These are phyloP conservation scores for Schlechtendalia chinensis DNA, from an alignment of 1,140 invertebrate species.

Conservation along the genomic window DNA sequence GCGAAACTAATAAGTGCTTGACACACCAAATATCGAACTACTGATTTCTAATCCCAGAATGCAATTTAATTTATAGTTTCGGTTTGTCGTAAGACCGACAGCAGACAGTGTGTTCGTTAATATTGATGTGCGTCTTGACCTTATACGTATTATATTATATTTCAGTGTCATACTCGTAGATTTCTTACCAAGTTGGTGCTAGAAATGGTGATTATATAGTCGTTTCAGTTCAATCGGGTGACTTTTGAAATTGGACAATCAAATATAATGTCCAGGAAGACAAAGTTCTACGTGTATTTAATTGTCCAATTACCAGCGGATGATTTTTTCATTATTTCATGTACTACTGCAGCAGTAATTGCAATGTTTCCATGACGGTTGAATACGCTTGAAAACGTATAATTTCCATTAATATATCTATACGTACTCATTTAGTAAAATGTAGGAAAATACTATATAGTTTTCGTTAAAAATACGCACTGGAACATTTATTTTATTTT, in stretches of 20 bases:
- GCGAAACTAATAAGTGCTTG: background rate
- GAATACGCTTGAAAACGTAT: background rate
- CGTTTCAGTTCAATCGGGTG: background rate
- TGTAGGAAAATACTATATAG: no score
- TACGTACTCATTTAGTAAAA: no score
- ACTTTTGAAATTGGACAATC: slow-evolving; percentile 29
- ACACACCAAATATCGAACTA: background rate
- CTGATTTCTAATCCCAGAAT: background rate
- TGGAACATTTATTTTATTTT: no score
- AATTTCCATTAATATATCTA: no score
- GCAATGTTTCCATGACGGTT: background rate
- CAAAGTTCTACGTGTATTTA: background rate
- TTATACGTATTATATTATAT: background rate
- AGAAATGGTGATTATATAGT: slow-evolving; percentile 1
- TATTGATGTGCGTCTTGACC: slow-evolving; percentile 30
- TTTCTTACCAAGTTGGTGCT: background rate
- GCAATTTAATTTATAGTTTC: slow-evolving; percentile 9
- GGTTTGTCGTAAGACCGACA: background rate
- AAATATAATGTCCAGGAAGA: slow-evolving; percentile 2
- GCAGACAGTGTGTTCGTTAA: background rate
- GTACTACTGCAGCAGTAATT: background rate
- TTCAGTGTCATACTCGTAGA: slow-evolving; percentile 11
- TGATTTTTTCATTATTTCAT: background rate
- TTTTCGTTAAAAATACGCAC: no score
- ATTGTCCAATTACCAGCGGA: background rate